Evolutionary conservation across 2,888 invertebrate genomes (phyloP).

Genomic region (Drosophila longiperda): DNA sequence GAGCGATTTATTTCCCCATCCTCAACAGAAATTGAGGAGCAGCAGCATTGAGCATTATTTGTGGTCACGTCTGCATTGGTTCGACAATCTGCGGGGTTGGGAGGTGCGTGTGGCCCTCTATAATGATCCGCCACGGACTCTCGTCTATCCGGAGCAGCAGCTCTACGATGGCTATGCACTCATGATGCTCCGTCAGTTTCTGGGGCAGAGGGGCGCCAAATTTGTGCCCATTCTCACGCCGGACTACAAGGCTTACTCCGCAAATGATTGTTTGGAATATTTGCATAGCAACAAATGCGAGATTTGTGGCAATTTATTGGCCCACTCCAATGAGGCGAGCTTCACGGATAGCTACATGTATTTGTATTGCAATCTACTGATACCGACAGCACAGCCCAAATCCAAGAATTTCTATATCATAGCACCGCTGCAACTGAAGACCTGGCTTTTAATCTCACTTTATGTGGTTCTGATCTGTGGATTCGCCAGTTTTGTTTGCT

Average conservation of each 20-base stretch:
- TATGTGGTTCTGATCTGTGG: slow-evolving; percentile 42
- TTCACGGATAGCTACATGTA: slow-evolving; percentile 50
- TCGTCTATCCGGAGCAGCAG: slow-evolving; percentile 46
- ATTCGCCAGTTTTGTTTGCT: slow-evolving; percentile 46
- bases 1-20: slow-evolving; percentile 35
- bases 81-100: slow-evolving; percentile 40
- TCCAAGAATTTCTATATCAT: slow-evolving; percentile 52
- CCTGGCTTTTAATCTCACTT: slow-evolving; percentile 40
- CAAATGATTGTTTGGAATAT: slow-evolving; percentile 39
- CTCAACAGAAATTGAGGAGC: slow-evolving; percentile 7
- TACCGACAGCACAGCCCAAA: slow-evolving; percentile 38
- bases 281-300: slow-evolving; percentile 30
- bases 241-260: slow-evolving; percentile 33
- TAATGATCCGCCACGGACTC: slow-evolving; percentile 60
- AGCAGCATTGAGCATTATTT: slow-evolving; percentile 44
- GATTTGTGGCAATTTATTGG: slow-evolving; percentile 53
- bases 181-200: slow-evolving; percentile 42
- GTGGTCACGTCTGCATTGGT: slow-evolving; percentile 46
- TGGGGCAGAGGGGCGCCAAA: slow-evolving; percentile 30
- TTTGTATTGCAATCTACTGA: slow-evolving; percentile 51
- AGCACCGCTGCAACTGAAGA: slow-evolving; percentile 46
- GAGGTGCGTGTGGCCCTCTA: slow-evolving; percentile 57
- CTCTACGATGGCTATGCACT: slow-evolving; percentile 58
- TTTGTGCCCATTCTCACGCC: slow-evolving; percentile 42
- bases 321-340: slow-evolving; percentile 26